Evolutionary conservation across 2,113 vertebrate species (phyloP), one percentile per base, ranked within the genome.

Genomic region (Mola mola): DNA sequence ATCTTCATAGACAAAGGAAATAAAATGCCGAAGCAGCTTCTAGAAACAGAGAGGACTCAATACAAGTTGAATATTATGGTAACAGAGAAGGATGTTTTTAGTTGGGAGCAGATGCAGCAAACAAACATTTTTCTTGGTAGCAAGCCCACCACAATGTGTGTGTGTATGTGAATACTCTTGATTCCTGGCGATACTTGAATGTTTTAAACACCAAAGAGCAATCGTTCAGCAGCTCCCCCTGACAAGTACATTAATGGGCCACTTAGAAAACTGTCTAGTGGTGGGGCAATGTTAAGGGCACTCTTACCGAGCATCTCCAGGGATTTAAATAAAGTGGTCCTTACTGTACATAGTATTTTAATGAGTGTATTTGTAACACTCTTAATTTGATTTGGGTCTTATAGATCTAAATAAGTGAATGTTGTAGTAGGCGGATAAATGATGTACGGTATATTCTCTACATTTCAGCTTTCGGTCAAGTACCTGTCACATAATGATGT

Each of bases 261-360:
- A 70, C 77, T 86, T 72, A 57, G 55, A 80, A 67, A 65, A 68
- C 56, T 52, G 67, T 80, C 72, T 78, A 79, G 47, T 40, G 67
- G 51, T 58, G 65, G 77, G 59, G 58, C 72, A 63, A 60, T 12
- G 40, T 60, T 31, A 77, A 85, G 71, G 74, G 60, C 73, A 55
- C 80, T 80, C 59, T 8, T 5, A 40, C 28, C 62, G 68, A 25
- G 21, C 28, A 63, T 66, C 60, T 61, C 44, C 20, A 50, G 50
- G 57, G 62, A 66, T 72, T 79, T 63, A 46, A 36, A 38, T 60
- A 42, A 80, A 79, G 76, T 66, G 51, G 60, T 74, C 74, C 78
- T 85, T 68, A 72, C 34, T 93, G 91, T 93, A 91, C 55, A 92
- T 92, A 91, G 57, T 86, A 85, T 86, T 82, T 87, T 88, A 84